A percentile compares a stretch with the other conserved stretches of the same genome.
Evolutionary conservation across 2,888 invertebrate genomes (phyloP).

Genomic region (Nudaria mundana): DNA sequence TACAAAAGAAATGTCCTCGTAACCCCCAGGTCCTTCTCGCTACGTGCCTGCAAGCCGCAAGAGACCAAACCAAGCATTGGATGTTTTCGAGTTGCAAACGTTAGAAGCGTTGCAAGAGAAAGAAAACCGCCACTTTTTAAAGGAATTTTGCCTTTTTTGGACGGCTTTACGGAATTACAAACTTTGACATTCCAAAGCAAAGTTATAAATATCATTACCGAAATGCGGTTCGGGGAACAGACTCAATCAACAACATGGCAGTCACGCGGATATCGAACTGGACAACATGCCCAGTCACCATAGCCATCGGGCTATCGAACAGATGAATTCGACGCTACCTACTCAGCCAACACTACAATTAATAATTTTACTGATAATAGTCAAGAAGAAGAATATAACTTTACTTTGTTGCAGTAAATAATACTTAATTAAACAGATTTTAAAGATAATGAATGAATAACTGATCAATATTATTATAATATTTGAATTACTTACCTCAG

Average conservation of each 20-base stretch:
- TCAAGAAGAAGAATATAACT: background rate
- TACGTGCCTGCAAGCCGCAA: slow-evolving; percentile 24
- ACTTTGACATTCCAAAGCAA: slow-evolving; percentile 10
- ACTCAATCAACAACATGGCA: slow-evolving; percentile 14
- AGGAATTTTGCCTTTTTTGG: background rate
- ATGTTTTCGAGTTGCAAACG: slow-evolving; percentile 26
- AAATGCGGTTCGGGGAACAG: slow-evolving; percentile 8
- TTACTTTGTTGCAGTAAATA: background rate
- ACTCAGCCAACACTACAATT: background rate
- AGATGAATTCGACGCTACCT: background rate
- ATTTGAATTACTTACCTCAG: slow-evolving; percentile 16
- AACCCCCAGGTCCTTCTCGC: too few relatives aligned
- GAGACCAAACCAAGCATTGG: slow-evolving; percentile 19
- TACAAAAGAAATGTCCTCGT: too few relatives aligned
- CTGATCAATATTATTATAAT: background rate
- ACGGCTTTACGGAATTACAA: background rate
- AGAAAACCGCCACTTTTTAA: slow-evolving; percentile 33
- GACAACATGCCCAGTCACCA: background rate
- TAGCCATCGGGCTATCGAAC: background rate
- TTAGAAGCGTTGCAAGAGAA: slow-evolving; percentile 26
- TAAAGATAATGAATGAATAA: background rate
- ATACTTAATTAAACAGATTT: background rate
- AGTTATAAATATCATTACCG: slow-evolving; percentile 15
- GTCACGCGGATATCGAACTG: background rate
- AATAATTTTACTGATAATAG: background rate